phyloP scores from a whole-genome alignment of 2,113 vertebrate genomes.

The Dasypus novemcinctus region DNA sequence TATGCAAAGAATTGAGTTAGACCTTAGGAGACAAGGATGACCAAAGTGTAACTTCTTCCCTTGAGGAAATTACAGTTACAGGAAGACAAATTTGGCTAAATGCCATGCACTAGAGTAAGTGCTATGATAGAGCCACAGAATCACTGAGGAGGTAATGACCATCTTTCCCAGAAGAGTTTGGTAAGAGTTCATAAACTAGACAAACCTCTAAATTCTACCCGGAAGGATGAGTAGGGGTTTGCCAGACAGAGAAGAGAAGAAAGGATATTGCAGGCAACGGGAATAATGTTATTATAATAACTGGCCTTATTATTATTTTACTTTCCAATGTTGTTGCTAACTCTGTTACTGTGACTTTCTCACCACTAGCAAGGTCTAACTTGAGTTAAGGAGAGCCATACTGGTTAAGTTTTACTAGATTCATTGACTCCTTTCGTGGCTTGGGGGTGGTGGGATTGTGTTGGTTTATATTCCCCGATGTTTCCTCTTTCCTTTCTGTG shows the following conservation, averaged over 20 bases:
- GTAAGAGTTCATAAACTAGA: not conserved
- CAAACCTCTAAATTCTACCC: not conserved
- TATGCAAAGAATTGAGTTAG: not conserved
- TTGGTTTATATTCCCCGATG: not conserved
- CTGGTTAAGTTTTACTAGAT: not conserved
- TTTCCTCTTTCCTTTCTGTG: not conserved
- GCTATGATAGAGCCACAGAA: not conserved
- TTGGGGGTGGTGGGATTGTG: not conserved
- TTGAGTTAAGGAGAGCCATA: too few species aligned
- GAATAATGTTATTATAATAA: not conserved
- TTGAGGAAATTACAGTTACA: not conserved
- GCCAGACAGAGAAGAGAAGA: not conserved
- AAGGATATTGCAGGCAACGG: not conserved
- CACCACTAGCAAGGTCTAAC: not conserved
- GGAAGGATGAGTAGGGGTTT: not conserved
- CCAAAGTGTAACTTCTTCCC: not conserved
- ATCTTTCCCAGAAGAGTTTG: not conserved
- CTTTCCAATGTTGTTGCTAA: not conserved
- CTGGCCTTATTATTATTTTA: not conserved
- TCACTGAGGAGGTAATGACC: not conserved
- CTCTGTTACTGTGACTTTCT: not conserved
- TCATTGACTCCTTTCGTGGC: not conserved
- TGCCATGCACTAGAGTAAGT: fast-evolving
- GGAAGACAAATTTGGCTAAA: not conserved
- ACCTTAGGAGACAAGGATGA: not conserved